Evolutionary conservation across 2,888 invertebrate genomes (phyloP).

Genomic region (Biston stratarius): DNA sequence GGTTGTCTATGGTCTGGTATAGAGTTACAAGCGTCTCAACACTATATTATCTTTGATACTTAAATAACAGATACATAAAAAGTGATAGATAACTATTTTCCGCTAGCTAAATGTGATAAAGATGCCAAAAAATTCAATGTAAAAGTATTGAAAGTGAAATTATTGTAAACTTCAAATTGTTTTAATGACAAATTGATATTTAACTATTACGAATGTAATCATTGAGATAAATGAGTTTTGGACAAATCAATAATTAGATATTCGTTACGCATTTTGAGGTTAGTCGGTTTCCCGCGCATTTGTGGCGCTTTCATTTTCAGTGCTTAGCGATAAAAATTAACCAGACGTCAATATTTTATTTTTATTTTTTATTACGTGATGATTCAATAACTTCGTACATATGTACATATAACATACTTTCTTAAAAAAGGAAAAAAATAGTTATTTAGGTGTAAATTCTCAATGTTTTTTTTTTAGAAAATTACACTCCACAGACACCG

Average conservation of each 20-base stretch:
- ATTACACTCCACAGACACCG: no score
- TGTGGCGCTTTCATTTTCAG: conserved; percentile 24
- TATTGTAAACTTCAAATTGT: background rate
- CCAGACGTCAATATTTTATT: no score
- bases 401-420: no score
- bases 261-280: conserved; percentile 31
- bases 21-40: conserved; percentile 66
- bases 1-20: conserved; percentile 60
- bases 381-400: no score
- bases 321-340: background rate
- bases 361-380: no score
- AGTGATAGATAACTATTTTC: no score
- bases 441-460: no score
- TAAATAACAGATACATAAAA: background rate
- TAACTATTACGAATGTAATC: no score
- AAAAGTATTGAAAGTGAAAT: background rate
- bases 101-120: background rate
- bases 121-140: background rate
- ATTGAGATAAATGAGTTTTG: conserved; percentile 15
- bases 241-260: conserved; percentile 5
- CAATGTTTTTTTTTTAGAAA: no score
- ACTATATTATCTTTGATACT: conserved; percentile 52
- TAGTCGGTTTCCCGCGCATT: conserved; percentile 17
- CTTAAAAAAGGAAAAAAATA: no score
- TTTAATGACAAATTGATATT: conserved; percentile 49